phyloP scores from a whole-genome alignment of 2,888 invertebrate genomes.

The Cantharis lateralis region DNA sequence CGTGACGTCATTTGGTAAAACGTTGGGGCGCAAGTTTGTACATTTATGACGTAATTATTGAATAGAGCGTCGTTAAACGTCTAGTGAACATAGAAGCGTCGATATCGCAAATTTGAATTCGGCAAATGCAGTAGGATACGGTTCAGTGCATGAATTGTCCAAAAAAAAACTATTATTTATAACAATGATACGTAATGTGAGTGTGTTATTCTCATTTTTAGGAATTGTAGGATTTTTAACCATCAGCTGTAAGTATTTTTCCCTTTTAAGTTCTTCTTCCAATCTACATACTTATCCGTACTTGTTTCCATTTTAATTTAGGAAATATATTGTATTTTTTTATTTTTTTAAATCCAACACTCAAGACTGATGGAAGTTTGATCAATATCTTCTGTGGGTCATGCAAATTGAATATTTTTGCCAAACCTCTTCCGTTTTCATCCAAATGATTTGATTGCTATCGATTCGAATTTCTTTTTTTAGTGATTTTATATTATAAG shows the following conservation, averaged over 20 bases:
- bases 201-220: slow-evolving; percentile 31
- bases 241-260: slow-evolving; percentile 36
- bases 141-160: slow-evolving; percentile 22
- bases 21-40: slow-evolving; percentile 26
- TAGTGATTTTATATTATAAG: neutral
- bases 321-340: neutral
- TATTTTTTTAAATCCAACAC: neutral
- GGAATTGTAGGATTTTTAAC: slow-evolving; percentile 34
- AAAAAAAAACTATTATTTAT: slow-evolving; percentile 3
- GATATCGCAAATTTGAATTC: slow-evolving; percentile 31
- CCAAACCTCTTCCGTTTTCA: neutral
- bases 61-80: slow-evolving; percentile 35
- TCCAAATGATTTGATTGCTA: slow-evolving; percentile 1
- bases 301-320: neutral
- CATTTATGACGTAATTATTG: slow-evolving; percentile 35
- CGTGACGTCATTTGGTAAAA: slow-evolving; percentile 24
- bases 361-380: slow-evolving; percentile 5
- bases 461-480: neutral
- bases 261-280: neutral
- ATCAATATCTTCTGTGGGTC: slow-evolving; percentile 4
- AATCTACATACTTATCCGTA: neutral
- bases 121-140: slow-evolving; percentile 26
- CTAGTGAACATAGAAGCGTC: slow-evolving; percentile 36
- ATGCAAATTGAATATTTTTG: neutral
- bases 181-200: slow-evolving; percentile 37